These are phyloP conservation scores for Lamprotornis superbus DNA, from an alignment of 2,113 vertebrate species.

Conservation along the genomic window DNA sequence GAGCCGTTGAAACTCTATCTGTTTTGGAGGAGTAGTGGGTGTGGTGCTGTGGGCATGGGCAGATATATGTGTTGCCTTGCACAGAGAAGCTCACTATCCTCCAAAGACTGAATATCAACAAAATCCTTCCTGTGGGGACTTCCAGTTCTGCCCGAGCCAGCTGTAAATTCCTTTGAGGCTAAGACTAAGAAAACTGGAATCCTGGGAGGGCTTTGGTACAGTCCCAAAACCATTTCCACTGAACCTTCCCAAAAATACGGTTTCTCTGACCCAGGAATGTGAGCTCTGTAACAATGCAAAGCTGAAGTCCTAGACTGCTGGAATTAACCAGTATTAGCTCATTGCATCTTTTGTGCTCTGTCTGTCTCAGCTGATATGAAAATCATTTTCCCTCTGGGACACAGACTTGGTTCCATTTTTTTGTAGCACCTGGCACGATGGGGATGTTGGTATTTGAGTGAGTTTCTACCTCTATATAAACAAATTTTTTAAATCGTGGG, in stretches of 20 bases:
- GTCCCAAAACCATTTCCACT: conserved; percentile 30
- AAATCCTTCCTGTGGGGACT: conserved; percentile 46
- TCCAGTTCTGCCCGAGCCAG: conserved; percentile 20
- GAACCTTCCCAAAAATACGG: conserved; percentile 21
- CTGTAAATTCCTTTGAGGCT: conserved; percentile 43
- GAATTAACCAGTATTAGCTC: conserved; percentile 9
- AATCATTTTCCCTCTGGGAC: background rate
- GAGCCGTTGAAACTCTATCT: background rate
- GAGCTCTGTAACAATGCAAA: conserved; percentile 30
- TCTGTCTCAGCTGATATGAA: background rate
- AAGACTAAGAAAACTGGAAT: conserved; percentile 65
- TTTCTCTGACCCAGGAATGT: conserved; percentile 32
- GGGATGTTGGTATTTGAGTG: background rate
- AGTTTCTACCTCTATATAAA: background rate
- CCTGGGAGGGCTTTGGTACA: conserved; percentile 52
- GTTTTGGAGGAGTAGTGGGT: background rate
- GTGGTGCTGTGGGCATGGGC: background rate
- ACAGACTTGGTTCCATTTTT: background rate
- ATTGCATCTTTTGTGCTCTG: accelerated
- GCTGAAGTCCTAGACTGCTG: background rate
- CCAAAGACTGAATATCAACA: conserved; percentile 39
- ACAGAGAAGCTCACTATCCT: conserved; percentile 26
- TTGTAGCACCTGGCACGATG: background rate
- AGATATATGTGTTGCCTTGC: background rate
- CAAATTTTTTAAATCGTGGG: background rate